Evolutionary conservation across 2,888 invertebrate genomes (phyloP).

Genomic region (Thecocarcelia acutangulata): DNA sequence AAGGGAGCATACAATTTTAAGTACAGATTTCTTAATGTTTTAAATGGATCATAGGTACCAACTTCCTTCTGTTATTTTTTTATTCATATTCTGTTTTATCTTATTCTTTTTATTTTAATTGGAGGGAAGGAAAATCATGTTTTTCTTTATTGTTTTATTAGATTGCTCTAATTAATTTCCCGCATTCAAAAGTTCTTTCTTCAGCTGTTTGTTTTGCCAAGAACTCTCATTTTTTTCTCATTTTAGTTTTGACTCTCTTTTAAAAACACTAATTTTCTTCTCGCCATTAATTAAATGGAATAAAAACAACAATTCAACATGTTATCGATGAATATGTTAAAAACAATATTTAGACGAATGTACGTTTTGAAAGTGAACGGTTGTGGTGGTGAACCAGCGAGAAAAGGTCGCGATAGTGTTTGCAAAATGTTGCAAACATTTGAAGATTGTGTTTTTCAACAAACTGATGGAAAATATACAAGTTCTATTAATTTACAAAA

Average conservation of each 20-base stretch:
- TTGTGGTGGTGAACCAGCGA: conserved; percentile 10
- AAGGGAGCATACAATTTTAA: too few relatives aligned
- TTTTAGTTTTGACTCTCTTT: conserved; percentile 11
- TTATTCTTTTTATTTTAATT: too few relatives aligned
- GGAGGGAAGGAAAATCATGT: too few relatives aligned
- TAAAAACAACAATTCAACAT: conserved; percentile 31
- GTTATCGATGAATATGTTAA: conserved; percentile 31
- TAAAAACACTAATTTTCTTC: background rate
- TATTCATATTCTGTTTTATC: too few relatives aligned
- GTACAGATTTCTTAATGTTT: too few relatives aligned
- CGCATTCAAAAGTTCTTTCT: too few relatives aligned
- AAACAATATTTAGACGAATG: conserved; percentile 52
- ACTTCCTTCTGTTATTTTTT: too few relatives aligned
- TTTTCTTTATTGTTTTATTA: too few relatives aligned
- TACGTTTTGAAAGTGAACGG: conserved; percentile 52
- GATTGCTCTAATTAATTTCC: too few relatives aligned
- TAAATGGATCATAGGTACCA: too few relatives aligned
- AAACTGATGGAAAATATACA: conserved; percentile 8
- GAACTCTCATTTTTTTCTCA: background rate
- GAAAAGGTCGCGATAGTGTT: background rate
- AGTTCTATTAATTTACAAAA: conserved; percentile 25
- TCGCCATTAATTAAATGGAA: conserved; percentile 13
- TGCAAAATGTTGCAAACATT: conserved; percentile 58
- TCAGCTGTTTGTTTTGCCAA: background rate
- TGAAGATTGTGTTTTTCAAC: conserved; percentile 71